A percentile compares a stretch with the other conserved stretches of the same genome.
Conservation (phyloP, 2,888 invertebrate species). For the Lepetodrilus schrolli region DNA sequence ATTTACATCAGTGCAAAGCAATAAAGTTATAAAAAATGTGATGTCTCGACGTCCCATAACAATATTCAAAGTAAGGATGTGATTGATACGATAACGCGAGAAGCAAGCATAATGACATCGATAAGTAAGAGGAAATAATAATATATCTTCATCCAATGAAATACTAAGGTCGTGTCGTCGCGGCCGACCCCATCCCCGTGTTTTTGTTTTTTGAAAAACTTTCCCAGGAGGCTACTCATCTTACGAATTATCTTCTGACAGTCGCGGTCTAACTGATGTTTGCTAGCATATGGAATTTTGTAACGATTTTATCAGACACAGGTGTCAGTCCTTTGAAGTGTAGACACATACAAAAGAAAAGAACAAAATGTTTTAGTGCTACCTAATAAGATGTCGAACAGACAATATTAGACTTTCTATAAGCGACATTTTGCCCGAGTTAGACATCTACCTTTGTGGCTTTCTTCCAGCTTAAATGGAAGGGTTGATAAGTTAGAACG, state of each 20-base stretch:
- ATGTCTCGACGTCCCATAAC: too few relatives aligned
- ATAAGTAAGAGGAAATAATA: too few relatives aligned
- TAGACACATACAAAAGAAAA: not conserved
- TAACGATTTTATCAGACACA: constrained; percentile 8
- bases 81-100: too few relatives aligned
- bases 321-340: not conserved
- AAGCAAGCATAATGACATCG: too few relatives aligned
- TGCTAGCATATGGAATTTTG: not conserved
- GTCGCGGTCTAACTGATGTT: not conserved
- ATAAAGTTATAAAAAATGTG: too few relatives aligned
- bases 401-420: constrained; percentile 16
- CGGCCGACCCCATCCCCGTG: too few relatives aligned
- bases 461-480: not conserved
- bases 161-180: too few relatives aligned
- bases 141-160: too few relatives aligned
- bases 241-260: not conserved
- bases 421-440: not conserved
- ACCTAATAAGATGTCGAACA: not conserved
- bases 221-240: not conserved
- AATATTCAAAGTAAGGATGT: too few relatives aligned
- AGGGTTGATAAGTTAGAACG: not conserved
- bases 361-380: not conserved
- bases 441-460: not conserved
- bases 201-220: too few relatives aligned
- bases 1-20: too few relatives aligned